Base-by-base conservation (phyloP, 2,888 invertebrate genomes). In the Myathropa florea region DNA sequence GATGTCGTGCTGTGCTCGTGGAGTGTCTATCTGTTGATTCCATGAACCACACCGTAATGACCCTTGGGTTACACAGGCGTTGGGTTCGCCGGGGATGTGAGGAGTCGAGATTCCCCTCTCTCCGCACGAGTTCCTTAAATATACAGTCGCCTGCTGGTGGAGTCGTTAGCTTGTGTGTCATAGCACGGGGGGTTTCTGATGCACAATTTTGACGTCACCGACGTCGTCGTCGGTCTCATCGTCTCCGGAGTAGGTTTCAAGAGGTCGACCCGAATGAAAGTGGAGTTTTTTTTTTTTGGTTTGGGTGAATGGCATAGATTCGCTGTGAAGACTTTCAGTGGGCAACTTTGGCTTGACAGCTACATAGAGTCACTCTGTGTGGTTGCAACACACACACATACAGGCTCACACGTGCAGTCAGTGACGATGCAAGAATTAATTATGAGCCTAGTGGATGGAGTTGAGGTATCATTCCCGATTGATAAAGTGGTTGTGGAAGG, bases 1-100 rank as follows among this genome's bases (percentile, higher is more conserved):
- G n/a, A n/a, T n/a, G n/a, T n/a, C 33, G 33, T 60, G 30, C 61
- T 57, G 14, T 39, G 39, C 59, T 61, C 18, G 28, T 80, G 30
- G 60, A 79, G 79, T 79, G 61, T 75, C 80, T 75, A 81, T 75
- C 80, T 81, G 80, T 81, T 81, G 80, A 81, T 75, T 81, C 63
- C 80, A 46, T 81, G 75, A 81, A 75, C 80, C 80, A 81, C 73
- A 75, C 80, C 72, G 72, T 80, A 80, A 79, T 79, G 79, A 79
- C 79, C 79, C 79, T 72, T 72, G 70, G 78, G 71, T 78, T 63
- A 71, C 57, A 39, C 64, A 46, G 46, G 46, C 23, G 28, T 64
- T 21, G 63, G 59, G 30, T 7, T 28, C n/a, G 30, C 18, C 21
- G n/a, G 4, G 33, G 26, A 18, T 18, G 7, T 46, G 36, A 36